Conservation (phyloP, 2,797 vertebrate species). For the Benthosema pterotum region DNA sequence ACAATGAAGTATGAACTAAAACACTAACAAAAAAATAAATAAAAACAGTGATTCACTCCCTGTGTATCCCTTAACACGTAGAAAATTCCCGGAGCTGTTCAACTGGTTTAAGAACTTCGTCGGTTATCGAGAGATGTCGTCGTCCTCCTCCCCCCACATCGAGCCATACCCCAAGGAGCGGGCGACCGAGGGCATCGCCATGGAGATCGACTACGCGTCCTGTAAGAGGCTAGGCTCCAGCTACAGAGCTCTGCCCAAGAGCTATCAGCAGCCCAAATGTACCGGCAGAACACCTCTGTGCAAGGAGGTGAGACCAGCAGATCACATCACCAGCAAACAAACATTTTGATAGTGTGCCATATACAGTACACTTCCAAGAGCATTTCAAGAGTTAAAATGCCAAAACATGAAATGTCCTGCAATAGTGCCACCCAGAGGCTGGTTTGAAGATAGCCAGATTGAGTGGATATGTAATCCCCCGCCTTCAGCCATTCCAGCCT, state of each 20-base stretch:
- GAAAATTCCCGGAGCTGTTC: slow-evolving; percentile 98
- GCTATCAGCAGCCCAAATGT: slow-evolving; percentile 97
- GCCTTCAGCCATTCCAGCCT: too few species aligned
- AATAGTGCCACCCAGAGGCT: too few species aligned
- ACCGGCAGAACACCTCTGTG: slow-evolving; percentile 95
- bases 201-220: slow-evolving; percentile 99
- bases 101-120: slow-evolving; percentile 99
- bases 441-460: too few species aligned
- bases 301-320: slow-evolving; percentile 88
- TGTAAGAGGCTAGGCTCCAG: slow-evolving; percentile 97
- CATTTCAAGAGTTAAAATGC: too few species aligned
- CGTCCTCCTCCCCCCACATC: slow-evolving; percentile 84
- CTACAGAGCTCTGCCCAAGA: slow-evolving; percentile 97
- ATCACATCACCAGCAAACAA: too few species aligned
- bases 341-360: background rate
- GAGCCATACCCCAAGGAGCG: slow-evolving; percentile 96
- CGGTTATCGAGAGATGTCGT: slow-evolving; percentile 92
- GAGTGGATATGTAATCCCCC: too few species aligned
- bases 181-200: slow-evolving; percentile 96
- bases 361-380: too few species aligned
- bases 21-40: too few species aligned
- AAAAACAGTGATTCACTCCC: background rate
- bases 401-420: too few species aligned
- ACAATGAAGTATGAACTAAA: too few species aligned
- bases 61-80: slow-evolving; percentile 42